A percentile compares a stretch with the other conserved stretches of the same genome.
Conservation (phyloP, 53 echinoderm and acorn worm species). For the Arbacia lixula region DNA sequence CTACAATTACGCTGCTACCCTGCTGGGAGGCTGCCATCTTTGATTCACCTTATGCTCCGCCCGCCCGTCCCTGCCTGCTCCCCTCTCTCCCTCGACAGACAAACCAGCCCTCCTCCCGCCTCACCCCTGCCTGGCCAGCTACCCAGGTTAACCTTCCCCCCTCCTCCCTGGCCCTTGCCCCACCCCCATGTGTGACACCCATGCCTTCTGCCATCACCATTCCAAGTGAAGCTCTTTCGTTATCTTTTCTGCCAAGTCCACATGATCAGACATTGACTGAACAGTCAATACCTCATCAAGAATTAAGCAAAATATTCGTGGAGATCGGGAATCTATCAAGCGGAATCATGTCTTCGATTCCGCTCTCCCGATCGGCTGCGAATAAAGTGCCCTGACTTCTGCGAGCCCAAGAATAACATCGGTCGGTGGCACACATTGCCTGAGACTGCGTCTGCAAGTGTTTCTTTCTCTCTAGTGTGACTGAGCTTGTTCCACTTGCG, state of each 20-base stretch:
- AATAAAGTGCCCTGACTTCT: constrained; percentile 44
- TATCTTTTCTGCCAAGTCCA: not conserved
- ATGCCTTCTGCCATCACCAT: not conserved
- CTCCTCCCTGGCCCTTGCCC: not conserved
- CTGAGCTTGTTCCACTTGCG: constrained; percentile 34
- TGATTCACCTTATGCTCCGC: not conserved
- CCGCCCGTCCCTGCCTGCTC: not conserved
- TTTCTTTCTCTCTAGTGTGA: constrained; percentile 44
- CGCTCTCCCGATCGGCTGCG: constrained; percentile 28
- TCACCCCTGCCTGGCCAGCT: not conserved
- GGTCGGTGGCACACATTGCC: not conserved
- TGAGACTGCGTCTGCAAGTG: constrained; percentile 37
- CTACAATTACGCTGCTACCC: constrained; percentile 34
- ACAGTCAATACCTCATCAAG: constrained; percentile 37
- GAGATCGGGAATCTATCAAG: constrained; percentile 27
- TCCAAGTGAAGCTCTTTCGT: constrained; percentile 1
- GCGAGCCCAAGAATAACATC: constrained; percentile 18
- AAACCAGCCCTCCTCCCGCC: not conserved
- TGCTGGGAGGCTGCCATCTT: constrained; percentile 44
- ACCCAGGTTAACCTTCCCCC: not conserved
- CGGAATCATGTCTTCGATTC: constrained; percentile 40
- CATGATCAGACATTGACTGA: constrained; percentile 42
- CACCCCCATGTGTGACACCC: not conserved
- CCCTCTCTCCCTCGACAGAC: not conserved
- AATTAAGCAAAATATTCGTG: constrained; percentile 30